Evolutionary conservation across 2,888 invertebrate genomes (phyloP).

Genomic region (Xestia c-nigrum): DNA sequence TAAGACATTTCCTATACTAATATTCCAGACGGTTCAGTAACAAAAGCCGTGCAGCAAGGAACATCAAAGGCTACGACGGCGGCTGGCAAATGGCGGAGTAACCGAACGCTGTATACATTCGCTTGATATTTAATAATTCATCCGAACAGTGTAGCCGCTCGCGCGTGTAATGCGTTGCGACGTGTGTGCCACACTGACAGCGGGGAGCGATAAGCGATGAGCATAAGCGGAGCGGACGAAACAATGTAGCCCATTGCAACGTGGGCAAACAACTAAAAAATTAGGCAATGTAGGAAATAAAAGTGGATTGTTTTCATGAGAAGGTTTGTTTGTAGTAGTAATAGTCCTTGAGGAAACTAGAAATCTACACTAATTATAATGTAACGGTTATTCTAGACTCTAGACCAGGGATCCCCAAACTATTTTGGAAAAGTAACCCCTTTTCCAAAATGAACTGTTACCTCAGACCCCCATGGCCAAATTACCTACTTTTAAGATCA

Average conservation of each 20-base stretch:
- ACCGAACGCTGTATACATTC: conserved; percentile 75
- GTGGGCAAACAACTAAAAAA: no score
- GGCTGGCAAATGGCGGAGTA: conserved; percentile 62
- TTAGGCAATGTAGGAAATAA: background rate
- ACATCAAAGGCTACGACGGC: conserved; percentile 55
- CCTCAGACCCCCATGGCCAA: no score
- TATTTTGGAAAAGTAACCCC: no score
- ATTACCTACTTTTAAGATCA: no score
- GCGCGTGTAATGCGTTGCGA: conserved; percentile 83
- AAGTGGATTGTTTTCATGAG: background rate
- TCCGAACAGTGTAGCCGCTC: conserved; percentile 79
- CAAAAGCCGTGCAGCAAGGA: conserved; percentile 31
- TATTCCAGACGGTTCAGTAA: conserved; percentile 18
- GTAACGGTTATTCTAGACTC: background rate
- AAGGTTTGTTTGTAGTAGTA: no score
- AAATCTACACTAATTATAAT: background rate
- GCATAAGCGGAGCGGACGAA: conserved; percentile 41
- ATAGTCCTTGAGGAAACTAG: background rate
- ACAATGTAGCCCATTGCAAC: background rate
- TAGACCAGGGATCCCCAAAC: no score
- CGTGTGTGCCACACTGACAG: conserved; percentile 67
- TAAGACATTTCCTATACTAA: conserved; percentile 19
- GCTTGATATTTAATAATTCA: conserved; percentile 86
- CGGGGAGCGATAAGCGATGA: conserved; percentile 57
- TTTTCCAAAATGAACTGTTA: no score